These are phyloP conservation scores for Drosophila triauraria DNA, from an alignment of 1,140 invertebrate genomes.

Conservation along the genomic window DNA sequence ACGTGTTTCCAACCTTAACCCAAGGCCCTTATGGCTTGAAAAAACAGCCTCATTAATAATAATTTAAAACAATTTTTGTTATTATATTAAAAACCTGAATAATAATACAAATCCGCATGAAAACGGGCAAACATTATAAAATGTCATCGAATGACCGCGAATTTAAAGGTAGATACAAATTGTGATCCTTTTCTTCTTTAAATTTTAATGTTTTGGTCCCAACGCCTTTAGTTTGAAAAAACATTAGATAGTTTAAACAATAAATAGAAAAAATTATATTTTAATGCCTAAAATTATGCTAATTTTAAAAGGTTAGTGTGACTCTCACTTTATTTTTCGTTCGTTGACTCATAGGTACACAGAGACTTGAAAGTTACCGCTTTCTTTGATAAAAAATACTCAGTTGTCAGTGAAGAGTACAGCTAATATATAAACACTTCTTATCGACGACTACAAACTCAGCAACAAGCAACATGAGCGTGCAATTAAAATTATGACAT, in stretches of 20 bases:
- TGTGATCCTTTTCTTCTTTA: too few relatives aligned
- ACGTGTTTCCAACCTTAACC: too few relatives aligned
- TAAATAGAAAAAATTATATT: background rate
- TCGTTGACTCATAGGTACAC: constrained; percentile 36
- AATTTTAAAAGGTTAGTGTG: background rate
- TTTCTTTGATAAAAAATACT: constrained; percentile 37
- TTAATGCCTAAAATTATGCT: constrained; percentile 21
- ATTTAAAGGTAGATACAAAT: too few relatives aligned
- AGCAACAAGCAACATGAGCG: constrained; percentile 19
- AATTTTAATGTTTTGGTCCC: too few relatives aligned
- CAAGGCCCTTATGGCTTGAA: too few relatives aligned
- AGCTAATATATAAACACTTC: constrained; percentile 40
- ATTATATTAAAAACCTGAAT: background rate
- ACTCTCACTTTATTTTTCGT: constrained; percentile 16
- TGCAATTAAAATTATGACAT: constrained; percentile 45
- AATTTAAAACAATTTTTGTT: too few relatives aligned
- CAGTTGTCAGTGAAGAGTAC: constrained; percentile 8
- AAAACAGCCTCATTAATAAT: too few relatives aligned
- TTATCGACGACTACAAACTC: constrained; percentile 23
- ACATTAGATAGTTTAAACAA: background rate
- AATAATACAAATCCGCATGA: background rate
- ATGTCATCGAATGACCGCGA: background rate
- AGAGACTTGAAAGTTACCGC: constrained; percentile 46
- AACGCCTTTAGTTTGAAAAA: background rate
- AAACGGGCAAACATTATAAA: background rate